These are phyloP conservation scores for Macropis europaea DNA, from an alignment of 2,888 invertebrate species.

Conservation along the genomic window DNA sequence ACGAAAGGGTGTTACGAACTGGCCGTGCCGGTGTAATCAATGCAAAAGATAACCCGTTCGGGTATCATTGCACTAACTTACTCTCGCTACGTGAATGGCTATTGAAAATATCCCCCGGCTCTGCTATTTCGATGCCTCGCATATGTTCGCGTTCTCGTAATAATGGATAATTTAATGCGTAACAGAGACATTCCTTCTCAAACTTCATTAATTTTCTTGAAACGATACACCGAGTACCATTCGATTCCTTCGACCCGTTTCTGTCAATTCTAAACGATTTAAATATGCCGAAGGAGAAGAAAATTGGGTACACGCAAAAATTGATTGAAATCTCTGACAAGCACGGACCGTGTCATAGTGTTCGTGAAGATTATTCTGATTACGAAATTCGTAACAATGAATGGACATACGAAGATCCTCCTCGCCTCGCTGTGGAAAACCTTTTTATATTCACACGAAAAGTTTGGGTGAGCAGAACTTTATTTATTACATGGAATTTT, in stretches of 20 bases:
- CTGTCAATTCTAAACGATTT: no score
- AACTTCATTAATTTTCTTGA: not conserved
- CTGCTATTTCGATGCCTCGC: not conserved
- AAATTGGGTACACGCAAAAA: no score
- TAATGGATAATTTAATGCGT: not conserved
- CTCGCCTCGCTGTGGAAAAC: no score
- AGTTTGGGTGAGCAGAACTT: no score
- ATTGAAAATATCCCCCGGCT: constrained; percentile 6
- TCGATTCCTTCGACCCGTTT: not conserved
- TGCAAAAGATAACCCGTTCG: constrained; percentile 69
- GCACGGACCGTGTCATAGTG: no score
- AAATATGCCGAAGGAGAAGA: no score
- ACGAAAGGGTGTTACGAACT: constrained; percentile 61
- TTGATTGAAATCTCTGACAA: no score
- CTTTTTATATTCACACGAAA: no score
- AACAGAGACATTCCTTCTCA: not conserved
- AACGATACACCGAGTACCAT: not conserved
- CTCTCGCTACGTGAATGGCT: constrained; percentile 18
- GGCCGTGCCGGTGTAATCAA: constrained; percentile 57
- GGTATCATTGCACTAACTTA: constrained; percentile 55
- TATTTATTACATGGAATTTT: no score
- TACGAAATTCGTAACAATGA: no score
- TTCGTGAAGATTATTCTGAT: no score
- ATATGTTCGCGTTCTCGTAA: not conserved
- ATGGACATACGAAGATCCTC: no score